Base-by-base conservation (phyloP, 2,797 vertebrate species). In the Pseudochaenichthys georgianus region DNA sequence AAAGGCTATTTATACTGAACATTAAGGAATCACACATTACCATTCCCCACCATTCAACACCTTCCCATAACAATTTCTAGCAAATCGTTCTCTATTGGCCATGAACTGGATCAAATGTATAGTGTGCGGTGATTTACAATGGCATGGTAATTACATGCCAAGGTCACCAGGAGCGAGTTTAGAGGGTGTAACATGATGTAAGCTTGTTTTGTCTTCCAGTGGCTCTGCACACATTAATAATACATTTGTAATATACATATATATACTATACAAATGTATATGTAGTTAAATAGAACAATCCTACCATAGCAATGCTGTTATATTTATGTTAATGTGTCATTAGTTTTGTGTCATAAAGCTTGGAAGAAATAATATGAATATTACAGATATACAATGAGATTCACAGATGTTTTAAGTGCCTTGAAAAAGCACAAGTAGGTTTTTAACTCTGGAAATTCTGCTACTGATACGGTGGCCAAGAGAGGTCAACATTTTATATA, bases 21-120 rank as follows among this genome's bases (percentile, higher is more conserved):
- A 93, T 93, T 87, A 91, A 88, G 89, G 92, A 93, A 93, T 91
- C 90, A 87, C 71, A 73, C 23, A 78, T 74, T 64, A 73, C 65
- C 67, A 75, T 90, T 90, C 79, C 86, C 69, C 85, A 74, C 73
- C 79, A 89, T 89, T 89, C 85, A 90, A 78, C 84, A 78, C 81
- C 73, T 77, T 77, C 68, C 78, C 68, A 73, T 73, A 71, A 59
- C 62, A 75, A 55, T 78, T 83, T 63, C 43, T 31, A 47, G 9
- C 38, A 28, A 76, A 67, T 81, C 48, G 46, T 74, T 52, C 50
- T 71, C 65, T 9, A 59, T 52, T 42, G 54, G 43, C n/a, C 23
- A 31, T n/a, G 45, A 23, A 64, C 17, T 31, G 6, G 34, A 38
- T 38, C 34, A 9, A 13, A 70, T 50, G 75, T 48, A 53, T 31